Evolutionary conservation across 2,888 invertebrate genomes (phyloP).

Genomic region (Helicoverpa assulta): DNA sequence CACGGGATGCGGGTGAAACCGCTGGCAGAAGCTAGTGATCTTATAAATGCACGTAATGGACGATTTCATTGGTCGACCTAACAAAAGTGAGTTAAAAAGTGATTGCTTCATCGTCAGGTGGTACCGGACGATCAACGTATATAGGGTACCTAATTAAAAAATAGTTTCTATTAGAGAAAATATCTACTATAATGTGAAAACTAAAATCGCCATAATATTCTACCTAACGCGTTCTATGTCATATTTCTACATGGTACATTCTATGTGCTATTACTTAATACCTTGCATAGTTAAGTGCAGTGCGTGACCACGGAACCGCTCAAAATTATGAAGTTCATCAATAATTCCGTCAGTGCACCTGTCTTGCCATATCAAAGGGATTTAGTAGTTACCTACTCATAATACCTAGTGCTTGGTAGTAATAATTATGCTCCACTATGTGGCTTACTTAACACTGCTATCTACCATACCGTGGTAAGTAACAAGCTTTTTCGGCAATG

Average conservation of each 20-base stretch:
- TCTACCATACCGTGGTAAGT: no score
- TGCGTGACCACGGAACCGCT: slow-evolving; percentile 14
- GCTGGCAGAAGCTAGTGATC: no score
- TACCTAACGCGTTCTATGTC: neutral
- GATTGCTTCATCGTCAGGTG: no score
- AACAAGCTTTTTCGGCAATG: no score
- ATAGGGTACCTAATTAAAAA: no score
- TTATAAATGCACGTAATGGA: no score
- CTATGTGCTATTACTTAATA: neutral
- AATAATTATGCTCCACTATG: neutral
- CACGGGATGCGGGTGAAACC: no score
- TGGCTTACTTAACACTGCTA: no score
- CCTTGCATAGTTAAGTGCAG: neutral
- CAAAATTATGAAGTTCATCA: slow-evolving; percentile 21
- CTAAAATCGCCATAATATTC: neutral
- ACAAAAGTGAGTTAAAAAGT: neutral
- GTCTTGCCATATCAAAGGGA: slow-evolving; percentile 15
- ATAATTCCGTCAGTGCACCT: slow-evolving; percentile 15
- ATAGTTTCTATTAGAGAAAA: no score
- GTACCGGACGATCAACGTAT: no score
- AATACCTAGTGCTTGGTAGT: neutral
- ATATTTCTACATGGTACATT: neutral
- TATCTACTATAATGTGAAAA: no score
- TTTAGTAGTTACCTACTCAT: slow-evolving; percentile 18
- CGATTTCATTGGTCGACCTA: no score